Conservation (phyloP, 2,888 invertebrate genomes). For the Schizaphis graminum region DNA sequence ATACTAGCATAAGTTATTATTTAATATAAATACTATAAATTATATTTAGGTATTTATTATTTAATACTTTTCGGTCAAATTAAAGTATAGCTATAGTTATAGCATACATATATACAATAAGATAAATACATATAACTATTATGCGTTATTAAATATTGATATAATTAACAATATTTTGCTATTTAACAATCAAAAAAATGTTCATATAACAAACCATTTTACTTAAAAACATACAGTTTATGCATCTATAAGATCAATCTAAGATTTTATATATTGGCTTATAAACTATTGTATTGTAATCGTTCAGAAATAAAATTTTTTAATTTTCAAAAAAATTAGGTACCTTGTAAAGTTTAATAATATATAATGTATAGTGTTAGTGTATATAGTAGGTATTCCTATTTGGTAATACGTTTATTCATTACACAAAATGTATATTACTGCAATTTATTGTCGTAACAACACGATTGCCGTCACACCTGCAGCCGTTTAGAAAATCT, state of each 20-base stretch:
- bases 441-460: not conserved
- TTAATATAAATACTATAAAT: not conserved
- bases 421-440: not conserved
- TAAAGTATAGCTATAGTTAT: not conserved
- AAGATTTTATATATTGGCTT: not conserved
- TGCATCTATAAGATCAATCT: not conserved
- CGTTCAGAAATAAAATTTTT: not conserved
- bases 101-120: not conserved
- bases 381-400: not conserved
- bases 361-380: not conserved
- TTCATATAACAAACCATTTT: not conserved
- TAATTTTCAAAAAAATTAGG: not conserved
- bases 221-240: not conserved
- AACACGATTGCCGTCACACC: not conserved
- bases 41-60: not conserved
- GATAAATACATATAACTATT: not conserved
- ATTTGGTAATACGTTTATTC: not conserved
- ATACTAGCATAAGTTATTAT: too few species aligned
- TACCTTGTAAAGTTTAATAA: not conserved
- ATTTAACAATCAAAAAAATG: not conserved
- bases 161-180: not conserved
- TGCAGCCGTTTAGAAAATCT: not conserved
- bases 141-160: not conserved
- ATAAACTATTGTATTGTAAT: not conserved
- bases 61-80: too few species aligned